Evolutionary conservation across 2,888 invertebrate species (phyloP).

Genomic region (Bellardia bayeri): DNA sequence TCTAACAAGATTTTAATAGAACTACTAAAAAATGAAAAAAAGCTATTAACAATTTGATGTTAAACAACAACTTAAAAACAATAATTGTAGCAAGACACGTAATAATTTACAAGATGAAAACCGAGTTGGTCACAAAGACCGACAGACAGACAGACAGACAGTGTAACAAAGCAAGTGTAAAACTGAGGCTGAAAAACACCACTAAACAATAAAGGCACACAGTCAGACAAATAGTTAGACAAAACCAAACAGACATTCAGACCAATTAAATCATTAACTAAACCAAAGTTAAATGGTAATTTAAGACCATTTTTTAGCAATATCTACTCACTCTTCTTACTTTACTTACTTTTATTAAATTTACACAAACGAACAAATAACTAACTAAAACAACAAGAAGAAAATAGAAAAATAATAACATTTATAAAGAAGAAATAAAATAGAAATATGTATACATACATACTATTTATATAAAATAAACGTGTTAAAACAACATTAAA

Average conservation of each 20-base stretch:
- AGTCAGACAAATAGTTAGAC: background rate
- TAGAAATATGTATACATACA: background rate
- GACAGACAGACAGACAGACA: background rate
- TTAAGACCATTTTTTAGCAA: slow-evolving; percentile 48
- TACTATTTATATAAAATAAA: slow-evolving; percentile 31
- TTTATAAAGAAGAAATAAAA: slow-evolving; percentile 18
- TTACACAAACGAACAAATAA: background rate
- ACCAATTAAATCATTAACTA: slow-evolving; percentile 58
- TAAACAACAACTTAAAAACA: background rate
- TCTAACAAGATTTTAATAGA: slow-evolving; percentile 27
- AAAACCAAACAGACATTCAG: slow-evolving; percentile 25
- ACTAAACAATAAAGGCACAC: slow-evolving; percentile 26
- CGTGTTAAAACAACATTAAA: slow-evolving; percentile 58
- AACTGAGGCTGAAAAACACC: slow-evolving; percentile 1
- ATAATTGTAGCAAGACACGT: slow-evolving; percentile 52
- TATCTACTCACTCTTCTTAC: no score
- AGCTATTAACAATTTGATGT: slow-evolving; percentile 1
- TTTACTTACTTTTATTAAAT: background rate
- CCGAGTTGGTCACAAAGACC: background rate
- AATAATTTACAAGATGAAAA: slow-evolving; percentile 45
- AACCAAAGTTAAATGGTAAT: slow-evolving; percentile 66
- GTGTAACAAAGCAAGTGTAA: background rate
- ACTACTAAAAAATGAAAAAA: background rate
- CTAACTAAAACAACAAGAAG: slow-evolving; percentile 3
- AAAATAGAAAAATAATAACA: slow-evolving; percentile 9